Base-by-base conservation (phyloP, 2,888 invertebrate genomes). In the Alsophila aescularia region DNA sequence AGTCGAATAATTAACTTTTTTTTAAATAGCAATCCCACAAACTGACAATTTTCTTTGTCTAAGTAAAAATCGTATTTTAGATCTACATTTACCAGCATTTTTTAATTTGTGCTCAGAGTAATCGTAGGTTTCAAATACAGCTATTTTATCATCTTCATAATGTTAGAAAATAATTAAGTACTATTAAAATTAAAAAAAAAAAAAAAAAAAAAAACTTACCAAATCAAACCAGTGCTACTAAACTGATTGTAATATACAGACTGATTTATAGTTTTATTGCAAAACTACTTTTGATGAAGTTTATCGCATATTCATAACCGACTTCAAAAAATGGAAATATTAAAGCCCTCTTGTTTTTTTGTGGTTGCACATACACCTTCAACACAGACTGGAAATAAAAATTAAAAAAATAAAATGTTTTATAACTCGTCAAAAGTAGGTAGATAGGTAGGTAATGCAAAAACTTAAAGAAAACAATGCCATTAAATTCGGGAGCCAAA, bases 401-500 rank as follows among this genome's bases (percentile, higher is more conserved):
- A 18, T 18, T 5, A 18, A 18, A 5, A 18, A 24, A 5, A 24
- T 24, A 7, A 7, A 7, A 24, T 24, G 24, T 7, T 5, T 24
- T 24, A 24, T 5, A 24, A 24, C 1, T 5, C 24, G 24, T 24
- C 24, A 10, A 29, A 29, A 29, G n/a, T 29, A 29, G 29, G 9
- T 29, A 3, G 8, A 27, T 29, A 10, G n/a, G n/a, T n/a, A n/a
- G n/a, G 29, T 4, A 29, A 10, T 10, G n/a, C 10, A 1, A 10
- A 29, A 29, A 29, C 0, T n/a, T 29, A 10, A 29, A 8, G 10
- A 29, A 9, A 34, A 37, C n/a, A 34, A 27, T 27, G 37, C 35
- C 50, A 44, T 51, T 32, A 45, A 43, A 58, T 53, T 41, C 34
- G 59, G 55, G 55, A 64, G 64, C 64, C 64, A 64, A 60, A 64